Evolutionary conservation across 64 coral and sea anemone species (phyloP).

Genomic region (Montipora foliosa): DNA sequence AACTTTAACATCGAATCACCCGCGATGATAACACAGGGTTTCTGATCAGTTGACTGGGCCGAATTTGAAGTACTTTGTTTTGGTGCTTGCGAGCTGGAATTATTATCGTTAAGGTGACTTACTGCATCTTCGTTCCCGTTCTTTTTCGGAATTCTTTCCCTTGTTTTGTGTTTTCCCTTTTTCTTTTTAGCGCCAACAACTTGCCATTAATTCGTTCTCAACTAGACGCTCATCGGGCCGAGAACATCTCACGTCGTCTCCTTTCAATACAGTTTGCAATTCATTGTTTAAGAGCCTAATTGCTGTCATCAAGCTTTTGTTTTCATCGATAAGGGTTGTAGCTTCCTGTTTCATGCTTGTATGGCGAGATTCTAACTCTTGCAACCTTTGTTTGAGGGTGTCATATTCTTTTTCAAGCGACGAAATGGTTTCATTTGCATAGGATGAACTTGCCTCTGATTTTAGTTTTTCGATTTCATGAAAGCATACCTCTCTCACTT

Average conservation of each 20-base stretch:
- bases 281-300: background rate
- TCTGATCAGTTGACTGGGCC: constrained; percentile 2
- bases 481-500: too few relatives aligned
- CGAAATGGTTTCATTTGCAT: constrained; percentile 6
- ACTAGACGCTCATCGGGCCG: too few relatives aligned
- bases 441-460: background rate
- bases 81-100: constrained; percentile 7
- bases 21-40: background rate
- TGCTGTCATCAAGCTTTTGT: background rate
- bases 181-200: background rate
- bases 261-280: constrained; percentile 4
- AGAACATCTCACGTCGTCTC: background rate
- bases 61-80: constrained; percentile 2
- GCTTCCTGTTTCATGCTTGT: too few relatives aligned
- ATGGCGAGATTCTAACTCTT: background rate
- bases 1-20: background rate
- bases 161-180: background rate
- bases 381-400: background rate
- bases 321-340: background rate
- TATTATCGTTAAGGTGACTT: constrained; percentile 5
- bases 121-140: background rate
- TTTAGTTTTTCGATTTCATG: too few relatives aligned
- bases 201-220: background rate
- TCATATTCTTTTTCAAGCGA: background rate
- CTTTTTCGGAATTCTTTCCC: background rate